Base-by-base conservation (phyloP, 2,888 invertebrate species). In the Spicauda simplicius region DNA sequence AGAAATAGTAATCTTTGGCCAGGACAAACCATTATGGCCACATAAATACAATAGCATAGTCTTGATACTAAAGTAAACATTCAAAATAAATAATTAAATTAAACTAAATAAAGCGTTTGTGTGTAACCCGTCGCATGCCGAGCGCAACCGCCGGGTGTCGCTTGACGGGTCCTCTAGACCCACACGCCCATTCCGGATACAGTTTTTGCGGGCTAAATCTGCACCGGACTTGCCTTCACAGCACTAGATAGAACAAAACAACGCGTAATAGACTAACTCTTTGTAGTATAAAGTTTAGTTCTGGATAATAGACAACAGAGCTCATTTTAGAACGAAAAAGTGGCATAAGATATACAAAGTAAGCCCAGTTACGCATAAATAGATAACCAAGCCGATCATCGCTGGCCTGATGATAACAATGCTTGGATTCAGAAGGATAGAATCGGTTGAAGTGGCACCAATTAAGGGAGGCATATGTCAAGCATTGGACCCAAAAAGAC, bases 151-250 rank as follows among this genome's bases (percentile, higher is more conserved):
- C 79, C 78, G 68, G 67, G 73, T 68, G 64, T 45, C 77, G 45
- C 59, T 30, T 59, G 65, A 54, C 65, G 53, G 53, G 73, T 80
- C 81, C 80, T 80, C 76, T 77, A 75, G 65, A 72, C 45, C 73
- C 76, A 72, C 74, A 77, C 82, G 80, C 82, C 83, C 77, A 77
- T 80, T 80, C 77, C 77, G 80, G 80, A 82, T 82, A 80, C 81
- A 82, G 75, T 83, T 82, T 83, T 83, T 83, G 80, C 71, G 70
- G 69, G 73, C 74, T 37, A 58, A 58, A 72, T 76, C 75, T 79
- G 76, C 75, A 72, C 71, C 75, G 70, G 74, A 76, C 78, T 74
- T 74, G 76, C 77, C 77, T 74, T 77, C 74, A 71, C 57, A 19
- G 25, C 50, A 58, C 52, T 57, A 58, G 33, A 50, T 12, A 58